Evolutionary conservation across 1,140 invertebrate species (phyloP).

Genomic region (Musca vetustissima): DNA sequence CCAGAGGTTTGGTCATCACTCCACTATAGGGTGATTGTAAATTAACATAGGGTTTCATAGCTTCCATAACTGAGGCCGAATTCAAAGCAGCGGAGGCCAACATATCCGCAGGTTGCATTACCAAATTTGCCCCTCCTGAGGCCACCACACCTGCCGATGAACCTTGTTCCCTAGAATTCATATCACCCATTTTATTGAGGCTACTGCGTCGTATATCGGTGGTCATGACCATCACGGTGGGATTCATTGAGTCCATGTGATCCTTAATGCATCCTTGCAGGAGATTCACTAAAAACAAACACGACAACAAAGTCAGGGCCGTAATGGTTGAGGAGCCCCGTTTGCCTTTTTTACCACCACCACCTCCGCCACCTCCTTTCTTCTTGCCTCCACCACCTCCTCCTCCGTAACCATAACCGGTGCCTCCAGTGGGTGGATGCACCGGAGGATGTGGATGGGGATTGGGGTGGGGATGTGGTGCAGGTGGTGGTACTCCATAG

Average conservation of each 20-base stretch:
- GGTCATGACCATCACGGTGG: constrained; percentile 57
- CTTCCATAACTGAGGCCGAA: constrained; percentile 24
- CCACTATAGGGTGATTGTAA: constrained; percentile 37
- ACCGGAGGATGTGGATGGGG: constrained; percentile 23
- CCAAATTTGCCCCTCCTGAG: constrained; percentile 31
- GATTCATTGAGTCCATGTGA: constrained; percentile 63
- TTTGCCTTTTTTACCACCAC: constrained; percentile 23
- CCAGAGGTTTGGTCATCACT: neutral
- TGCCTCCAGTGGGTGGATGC: neutral
- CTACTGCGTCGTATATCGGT: constrained; percentile 43
- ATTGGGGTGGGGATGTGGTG: constrained; percentile 24
- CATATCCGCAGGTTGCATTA: constrained; percentile 10
- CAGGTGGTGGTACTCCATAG: constrained; percentile 25
- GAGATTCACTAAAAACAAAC: constrained; percentile 79
- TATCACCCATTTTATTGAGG: constrained; percentile 53
- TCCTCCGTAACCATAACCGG: neutral
- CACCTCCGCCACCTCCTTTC: neutral
- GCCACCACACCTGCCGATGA: constrained; percentile 39
- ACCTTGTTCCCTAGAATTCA: constrained; percentile 53
- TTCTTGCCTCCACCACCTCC: constrained; percentile 28
- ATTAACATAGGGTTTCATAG: constrained; percentile 35
- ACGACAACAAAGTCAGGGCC: constrained; percentile 77
- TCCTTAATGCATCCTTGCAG: constrained; percentile 70
- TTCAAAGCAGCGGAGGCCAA: constrained; percentile 17
- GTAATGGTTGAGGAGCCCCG: constrained; percentile 57